phyloP scores from a whole-genome alignment of 2,888 invertebrate genomes.

The Rotaria socialis region DNA sequence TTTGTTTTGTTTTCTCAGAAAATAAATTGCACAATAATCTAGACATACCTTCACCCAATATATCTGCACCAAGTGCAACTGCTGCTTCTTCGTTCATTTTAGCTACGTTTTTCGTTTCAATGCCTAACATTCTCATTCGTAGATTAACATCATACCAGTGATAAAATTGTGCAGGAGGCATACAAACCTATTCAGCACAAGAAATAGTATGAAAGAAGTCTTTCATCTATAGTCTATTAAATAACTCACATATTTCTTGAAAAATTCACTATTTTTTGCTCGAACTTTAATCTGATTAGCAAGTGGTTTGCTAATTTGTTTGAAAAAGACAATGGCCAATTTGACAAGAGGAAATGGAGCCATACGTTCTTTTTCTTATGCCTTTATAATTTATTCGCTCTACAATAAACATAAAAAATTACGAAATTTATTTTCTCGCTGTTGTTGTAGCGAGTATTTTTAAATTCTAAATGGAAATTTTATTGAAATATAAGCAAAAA shows the following conservation, averaged over 20 bases:
- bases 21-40: background rate
- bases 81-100: constrained; percentile 37
- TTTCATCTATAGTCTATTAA: no score
- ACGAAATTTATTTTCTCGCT: background rate
- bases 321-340: constrained; percentile 31
- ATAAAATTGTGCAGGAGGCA: constrained; percentile 23
- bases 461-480: background rate
- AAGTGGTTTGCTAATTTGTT: constrained; percentile 25
- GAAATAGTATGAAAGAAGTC: no score
- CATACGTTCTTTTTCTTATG: background rate
- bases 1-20: background rate
- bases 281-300: background rate
- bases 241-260: constrained; percentile 2
- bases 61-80: constrained; percentile 12
- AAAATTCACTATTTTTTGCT: constrained; percentile 31
- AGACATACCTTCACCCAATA: constrained; percentile 25
- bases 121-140: constrained; percentile 21
- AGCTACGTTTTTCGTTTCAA: constrained; percentile 28
- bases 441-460: background rate
- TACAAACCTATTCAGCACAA: background rate
- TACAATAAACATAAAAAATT: background rate
- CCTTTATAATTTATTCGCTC: background rate
- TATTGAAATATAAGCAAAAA: background rate
- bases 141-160: constrained; percentile 37
- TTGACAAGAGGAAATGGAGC: constrained; percentile 34